These are phyloP conservation scores for Acleris holmiana DNA, from an alignment of 2,888 invertebrate species.

Conservation along the genomic window DNA sequence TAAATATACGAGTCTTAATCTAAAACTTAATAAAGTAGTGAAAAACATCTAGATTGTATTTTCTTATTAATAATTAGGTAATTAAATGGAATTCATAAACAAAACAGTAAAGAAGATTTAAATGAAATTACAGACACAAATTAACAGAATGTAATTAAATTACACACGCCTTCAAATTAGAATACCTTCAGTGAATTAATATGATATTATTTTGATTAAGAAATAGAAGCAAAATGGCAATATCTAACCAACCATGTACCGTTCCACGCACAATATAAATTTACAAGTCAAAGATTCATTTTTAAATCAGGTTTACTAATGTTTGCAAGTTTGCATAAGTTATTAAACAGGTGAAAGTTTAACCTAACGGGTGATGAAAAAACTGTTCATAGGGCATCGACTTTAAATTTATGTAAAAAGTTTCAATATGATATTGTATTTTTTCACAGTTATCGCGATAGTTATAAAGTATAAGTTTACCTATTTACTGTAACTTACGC, in stretches of 20 bases:
- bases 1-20: too few relatives aligned
- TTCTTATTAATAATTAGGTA: too few relatives aligned
- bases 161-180: too few relatives aligned
- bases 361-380: conserved; percentile 23
- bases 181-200: too few relatives aligned
- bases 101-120: too few relatives aligned
- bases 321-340: conserved; percentile 25
- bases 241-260: background rate
- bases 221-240: background rate
- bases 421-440: background rate
- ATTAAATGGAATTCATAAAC: too few relatives aligned
- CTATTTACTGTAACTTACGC: background rate
- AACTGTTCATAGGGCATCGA: conserved; percentile 21
- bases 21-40: too few relatives aligned
- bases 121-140: too few relatives aligned
- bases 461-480: background rate
- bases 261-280: conserved; percentile 16
- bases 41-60: too few relatives aligned
- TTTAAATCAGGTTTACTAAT: conserved; percentile 27
- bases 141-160: too few relatives aligned
- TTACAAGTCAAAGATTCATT: conserved; percentile 12
- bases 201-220: background rate
- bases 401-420: conserved; percentile 7
- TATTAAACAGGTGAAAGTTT: conserved; percentile 24
- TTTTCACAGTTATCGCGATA: background rate